Evolutionary conservation across 2,888 invertebrate species (phyloP).

Genomic region (Antheraea assamensis): DNA sequence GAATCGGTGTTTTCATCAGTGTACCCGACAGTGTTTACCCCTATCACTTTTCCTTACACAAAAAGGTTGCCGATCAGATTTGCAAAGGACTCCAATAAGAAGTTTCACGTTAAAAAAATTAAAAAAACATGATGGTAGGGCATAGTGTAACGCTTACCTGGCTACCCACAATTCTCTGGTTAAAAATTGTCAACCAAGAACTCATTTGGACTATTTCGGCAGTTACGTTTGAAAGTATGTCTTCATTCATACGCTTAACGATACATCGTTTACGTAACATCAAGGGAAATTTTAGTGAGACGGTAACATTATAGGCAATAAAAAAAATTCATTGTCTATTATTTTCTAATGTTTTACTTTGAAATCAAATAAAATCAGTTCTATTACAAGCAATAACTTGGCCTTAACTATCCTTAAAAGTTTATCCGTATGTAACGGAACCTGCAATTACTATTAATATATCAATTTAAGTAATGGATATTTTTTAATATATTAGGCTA

Average conservation of each 20-base stretch:
- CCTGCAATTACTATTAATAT: slow-evolving; percentile 61
- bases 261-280: neutral
- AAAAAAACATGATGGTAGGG: neutral
- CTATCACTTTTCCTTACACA: too few species aligned
- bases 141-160: neutral
- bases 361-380: neutral
- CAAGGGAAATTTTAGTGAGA: neutral
- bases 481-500: slow-evolving; percentile 42
- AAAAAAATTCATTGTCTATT: neutral
- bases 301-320: neutral
- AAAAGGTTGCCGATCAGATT: too few species aligned
- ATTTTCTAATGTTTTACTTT: neutral
- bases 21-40: too few species aligned
- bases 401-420: slow-evolving; percentile 26
- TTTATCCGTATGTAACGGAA: slow-evolving; percentile 36
- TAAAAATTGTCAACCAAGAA: neutral
- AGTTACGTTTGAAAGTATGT: neutral
- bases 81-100: too few species aligned
- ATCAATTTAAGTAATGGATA: slow-evolving; percentile 47
- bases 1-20: too few species aligned
- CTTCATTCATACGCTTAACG: too few species aligned
- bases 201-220: neutral
- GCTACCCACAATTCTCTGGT: neutral
- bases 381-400: neutral
- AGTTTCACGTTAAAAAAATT: too few species aligned